Percentiles rank a stretch among this genome's conserved stretches.
phyloP scores from a whole-genome alignment of 2,888 invertebrate species.

The Xestobium rufovillosum region DNA sequence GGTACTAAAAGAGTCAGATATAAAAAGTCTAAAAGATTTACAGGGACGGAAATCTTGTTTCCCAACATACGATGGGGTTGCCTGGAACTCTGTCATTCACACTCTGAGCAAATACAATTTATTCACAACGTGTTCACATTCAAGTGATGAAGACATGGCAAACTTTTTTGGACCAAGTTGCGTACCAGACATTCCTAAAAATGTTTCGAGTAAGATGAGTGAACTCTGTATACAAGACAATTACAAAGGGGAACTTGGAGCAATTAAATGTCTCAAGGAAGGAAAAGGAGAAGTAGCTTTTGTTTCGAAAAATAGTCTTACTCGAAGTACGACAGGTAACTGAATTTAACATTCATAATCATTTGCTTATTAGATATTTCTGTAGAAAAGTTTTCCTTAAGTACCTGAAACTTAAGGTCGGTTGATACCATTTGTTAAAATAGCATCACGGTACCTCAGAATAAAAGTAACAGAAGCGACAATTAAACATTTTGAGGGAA shows the following conservation, averaged over 20 bases:
- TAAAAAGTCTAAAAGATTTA: slow-evolving; percentile 55
- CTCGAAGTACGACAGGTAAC: no score
- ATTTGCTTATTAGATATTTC: no score
- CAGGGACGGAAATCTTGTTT: slow-evolving; percentile 70
- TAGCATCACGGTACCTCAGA: no score
- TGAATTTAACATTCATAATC: no score
- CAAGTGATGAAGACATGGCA: slow-evolving; percentile 32
- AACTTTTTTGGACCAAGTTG: slow-evolving; percentile 65
- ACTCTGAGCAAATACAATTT: slow-evolving; percentile 39
- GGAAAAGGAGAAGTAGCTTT: slow-evolving; percentile 73
- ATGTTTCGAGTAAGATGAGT: slow-evolving; percentile 29
- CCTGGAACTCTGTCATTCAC: slow-evolving; percentile 54
- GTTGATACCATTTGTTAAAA: no score
- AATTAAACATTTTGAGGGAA: no score
- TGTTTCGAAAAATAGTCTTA: slow-evolving; percentile 41
- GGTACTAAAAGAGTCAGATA: slow-evolving; percentile 52
- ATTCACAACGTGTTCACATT: slow-evolving; percentile 41
- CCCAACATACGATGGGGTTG: slow-evolving; percentile 68
- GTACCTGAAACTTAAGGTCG: no score
- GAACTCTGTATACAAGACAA: slow-evolving; percentile 34
- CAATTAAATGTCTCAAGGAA: slow-evolving; percentile 58
- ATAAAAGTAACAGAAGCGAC: no score
- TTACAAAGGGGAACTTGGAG: slow-evolving; percentile 52
- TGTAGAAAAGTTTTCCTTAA: no score
- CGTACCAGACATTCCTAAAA: slow-evolving; percentile 45